Base-by-base conservation (phyloP, 2,888 invertebrate genomes). In the Netelia inedita region DNA sequence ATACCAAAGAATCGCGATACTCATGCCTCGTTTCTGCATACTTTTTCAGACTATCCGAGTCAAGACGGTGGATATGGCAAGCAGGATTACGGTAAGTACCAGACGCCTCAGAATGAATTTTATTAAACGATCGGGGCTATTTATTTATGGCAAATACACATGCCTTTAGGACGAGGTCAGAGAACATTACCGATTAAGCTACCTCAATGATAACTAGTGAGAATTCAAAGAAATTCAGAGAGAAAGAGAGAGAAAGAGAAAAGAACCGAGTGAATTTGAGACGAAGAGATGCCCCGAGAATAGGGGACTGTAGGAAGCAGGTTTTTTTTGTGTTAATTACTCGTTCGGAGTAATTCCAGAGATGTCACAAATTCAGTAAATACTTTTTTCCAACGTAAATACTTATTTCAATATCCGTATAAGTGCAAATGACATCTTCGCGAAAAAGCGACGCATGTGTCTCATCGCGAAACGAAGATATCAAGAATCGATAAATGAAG, bases 81-180 rank as follows among this genome's bases (percentile, higher is more conserved):
- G 87, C 92, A 92, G 88, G 93, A 93, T 87, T 93, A 93, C 89
- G 93, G 93, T 93, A 91, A 93, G 93, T 93, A 93, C 92, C 87
- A 87, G 79, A 79, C 86, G 85, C 72, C 84, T 81, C 86, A 86
- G 75, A 86, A 81, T 79, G 86, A 86, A 86, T 86, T 85, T 81
- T 87, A 87, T 83, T 87, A 82, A 84, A 78, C 41, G 76, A 80
- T 61, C 53, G 78, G 74, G 75, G 50, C 21, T 65, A 74, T 71
- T 73, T 68, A 81, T 78, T 78, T 68, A 81, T 84, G 84, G 84
- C 84, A 80, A 66, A 61, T 43, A 73, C 61, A 78, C 28, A 28
- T 78, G 84, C 84, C 84, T 78, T 82, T 85, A 85, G 82, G 82
- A 85, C 82, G 84, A 85, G 84, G 82, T 78, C 69, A 79, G 55